Conservation (phyloP, 2,113 vertebrate species). For the Cisticola juncidis region DNA sequence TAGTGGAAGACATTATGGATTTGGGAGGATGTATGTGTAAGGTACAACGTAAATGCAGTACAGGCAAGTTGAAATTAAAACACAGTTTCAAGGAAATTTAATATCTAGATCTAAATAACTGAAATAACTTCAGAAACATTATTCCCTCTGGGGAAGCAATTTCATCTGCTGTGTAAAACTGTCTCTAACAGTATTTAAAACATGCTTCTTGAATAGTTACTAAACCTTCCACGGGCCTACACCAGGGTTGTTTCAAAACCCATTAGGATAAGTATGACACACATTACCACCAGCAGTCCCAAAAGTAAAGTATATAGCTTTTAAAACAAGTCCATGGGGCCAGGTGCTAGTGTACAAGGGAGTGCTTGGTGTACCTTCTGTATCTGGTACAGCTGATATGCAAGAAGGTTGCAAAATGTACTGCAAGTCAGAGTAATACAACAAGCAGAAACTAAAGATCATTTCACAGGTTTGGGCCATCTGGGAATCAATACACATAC, state of each 20-base stretch:
- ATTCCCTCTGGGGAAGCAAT: not conserved
- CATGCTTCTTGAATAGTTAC: not conserved
- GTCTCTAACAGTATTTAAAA: slow-evolving; percentile 2
- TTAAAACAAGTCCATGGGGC: not conserved
- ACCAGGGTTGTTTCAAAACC: not conserved
- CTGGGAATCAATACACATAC: not conserved
- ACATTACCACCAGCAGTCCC: not conserved
- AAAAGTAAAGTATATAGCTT: not conserved
- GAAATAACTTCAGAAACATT: not conserved
- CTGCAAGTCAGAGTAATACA: not conserved
- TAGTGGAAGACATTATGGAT: not conserved
- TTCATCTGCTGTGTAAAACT: not conserved
- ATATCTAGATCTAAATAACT: not conserved
- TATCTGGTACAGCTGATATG: not conserved
- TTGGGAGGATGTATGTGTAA: not conserved
- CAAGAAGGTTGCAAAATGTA: not conserved
- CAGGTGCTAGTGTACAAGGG: not conserved
- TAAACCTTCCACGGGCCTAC: not conserved
- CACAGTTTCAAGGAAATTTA: not conserved
- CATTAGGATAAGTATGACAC: not conserved
- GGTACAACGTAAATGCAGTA: not conserved
- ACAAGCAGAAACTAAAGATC: not conserved
- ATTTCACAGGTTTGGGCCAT: not conserved
- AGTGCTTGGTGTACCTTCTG: not conserved
- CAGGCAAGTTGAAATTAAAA: not conserved